These are phyloP conservation scores for Elysia crispata DNA, from an alignment of 2,888 invertebrate species.

Conservation along the genomic window DNA sequence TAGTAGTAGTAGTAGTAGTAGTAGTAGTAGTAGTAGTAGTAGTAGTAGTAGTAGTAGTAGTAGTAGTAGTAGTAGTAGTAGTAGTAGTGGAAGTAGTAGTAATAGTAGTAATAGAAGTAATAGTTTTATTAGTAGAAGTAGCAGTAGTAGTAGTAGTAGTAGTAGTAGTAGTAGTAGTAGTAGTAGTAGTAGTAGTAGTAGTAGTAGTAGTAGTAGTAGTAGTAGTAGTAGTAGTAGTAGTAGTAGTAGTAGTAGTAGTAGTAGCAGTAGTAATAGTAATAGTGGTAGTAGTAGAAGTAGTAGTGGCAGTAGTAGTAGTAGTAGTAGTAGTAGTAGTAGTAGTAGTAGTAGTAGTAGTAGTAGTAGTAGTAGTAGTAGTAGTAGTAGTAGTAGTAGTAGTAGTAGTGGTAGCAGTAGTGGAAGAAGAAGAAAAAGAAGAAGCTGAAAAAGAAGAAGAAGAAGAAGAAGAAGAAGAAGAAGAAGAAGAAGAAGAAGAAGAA, in stretches of 20 bases:
- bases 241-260: constrained; percentile 9
- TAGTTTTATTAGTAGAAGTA: too few species aligned
- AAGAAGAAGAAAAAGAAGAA: constrained; percentile 17
- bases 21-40: constrained; percentile 9
- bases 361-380: not conserved
- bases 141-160: too few species aligned
- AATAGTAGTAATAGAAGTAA: too few species aligned
- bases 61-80: too few species aligned
- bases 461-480: constrained; percentile 24
- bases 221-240: constrained; percentile 9
- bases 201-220: constrained; percentile 9
- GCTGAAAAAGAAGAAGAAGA: too few species aligned
- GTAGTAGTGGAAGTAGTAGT: too few species aligned
- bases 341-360: not conserved
- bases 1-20: not conserved
- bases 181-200: not conserved
- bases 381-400: constrained; percentile 11
- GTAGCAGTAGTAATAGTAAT: too few species aligned
- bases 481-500: constrained; percentile 20
- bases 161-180: not conserved
- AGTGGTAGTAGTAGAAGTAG: too few species aligned
- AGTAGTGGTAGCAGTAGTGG: not conserved
- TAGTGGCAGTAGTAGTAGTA: not conserved
- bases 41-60: constrained; percentile 9
- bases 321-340: not conserved